Evolutionary conservation across 2,888 invertebrate species (phyloP), one percentile per base, ranked within the genome.

Genomic region (Tetramorium bicarinatum): DNA sequence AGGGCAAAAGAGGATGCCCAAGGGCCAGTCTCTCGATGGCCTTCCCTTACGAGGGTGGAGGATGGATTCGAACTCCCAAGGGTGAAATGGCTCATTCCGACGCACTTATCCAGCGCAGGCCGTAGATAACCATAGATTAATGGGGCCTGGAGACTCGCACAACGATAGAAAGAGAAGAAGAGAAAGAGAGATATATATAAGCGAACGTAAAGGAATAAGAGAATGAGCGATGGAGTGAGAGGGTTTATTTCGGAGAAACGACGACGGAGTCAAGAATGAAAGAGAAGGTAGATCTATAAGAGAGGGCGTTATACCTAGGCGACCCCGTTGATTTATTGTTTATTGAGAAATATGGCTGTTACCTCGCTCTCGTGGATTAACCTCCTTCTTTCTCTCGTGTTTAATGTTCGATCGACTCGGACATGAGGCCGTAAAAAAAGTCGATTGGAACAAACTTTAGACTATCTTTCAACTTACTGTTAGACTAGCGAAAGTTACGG

Each of bases 51-150:
- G 89, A 90, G 90, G 89, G 89, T 88, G 87, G 88, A 90, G 89
- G 90, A 89, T 88, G 90, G 90, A 90, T 90, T 88, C 93, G 89
- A 94, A 94, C 88, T 94, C 95, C 94, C 95, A 94, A 92, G 95
- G 95, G 95, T 93, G 94, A 94, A 93, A 95, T 95, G 94, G 94
- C 93, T 95, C 95, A 95, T 95, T 95, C 94, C 92, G 91, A 90
- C 93, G 93, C 93, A 94, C 95, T 95, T 95, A 95, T 94, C 94
- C 94, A 92, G 88, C 92, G 91, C 93, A 88, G 92, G 93, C 92
- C 94, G 91, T 95, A 95, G 95, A 95, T 95, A 95, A 95, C 95
- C 94, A 94, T 94, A 94, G 95, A 95, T 95, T 95, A 94, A 95
- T 95, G 94, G 94, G 93, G 89, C 90, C 89, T 86, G 88, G 91